These are phyloP conservation scores for Rynchops niger DNA, from an alignment of 2,113 vertebrate species.

Conservation along the genomic window DNA sequence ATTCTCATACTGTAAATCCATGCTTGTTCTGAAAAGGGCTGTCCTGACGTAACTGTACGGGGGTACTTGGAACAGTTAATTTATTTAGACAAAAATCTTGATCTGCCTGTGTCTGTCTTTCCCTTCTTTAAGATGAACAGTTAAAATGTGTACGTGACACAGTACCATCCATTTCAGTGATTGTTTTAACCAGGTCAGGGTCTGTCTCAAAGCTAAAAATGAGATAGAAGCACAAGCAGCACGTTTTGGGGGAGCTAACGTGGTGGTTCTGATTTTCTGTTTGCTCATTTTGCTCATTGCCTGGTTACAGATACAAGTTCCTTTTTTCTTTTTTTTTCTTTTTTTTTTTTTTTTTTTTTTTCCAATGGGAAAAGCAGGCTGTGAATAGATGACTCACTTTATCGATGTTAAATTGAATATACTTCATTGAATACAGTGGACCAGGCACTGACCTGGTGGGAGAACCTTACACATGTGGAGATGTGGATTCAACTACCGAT, in stretches of 20 bases:
- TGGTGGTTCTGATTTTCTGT: background rate
- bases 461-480: background rate
- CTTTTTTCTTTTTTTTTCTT: background rate
- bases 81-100: background rate
- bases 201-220: background rate
- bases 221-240: background rate
- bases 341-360: background rate
- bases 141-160: background rate
- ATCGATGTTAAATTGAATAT: background rate
- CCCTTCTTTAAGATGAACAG: background rate
- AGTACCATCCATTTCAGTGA: background rate
- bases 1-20: background rate
- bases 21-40: background rate
- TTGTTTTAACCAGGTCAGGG: background rate
- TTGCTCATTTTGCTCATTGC: background rate
- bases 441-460: background rate
- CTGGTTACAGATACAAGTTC: background rate
- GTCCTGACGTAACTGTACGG: background rate
- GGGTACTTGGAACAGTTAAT: background rate
- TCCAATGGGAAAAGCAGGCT: background rate
- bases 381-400: background rate
- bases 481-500: rapidly evolving
- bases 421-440: background rate
- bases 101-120: background rate
- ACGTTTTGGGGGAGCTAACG: background rate